phyloP scores from a whole-genome alignment of 2,888 invertebrate genomes.

The Eilema depressum region DNA sequence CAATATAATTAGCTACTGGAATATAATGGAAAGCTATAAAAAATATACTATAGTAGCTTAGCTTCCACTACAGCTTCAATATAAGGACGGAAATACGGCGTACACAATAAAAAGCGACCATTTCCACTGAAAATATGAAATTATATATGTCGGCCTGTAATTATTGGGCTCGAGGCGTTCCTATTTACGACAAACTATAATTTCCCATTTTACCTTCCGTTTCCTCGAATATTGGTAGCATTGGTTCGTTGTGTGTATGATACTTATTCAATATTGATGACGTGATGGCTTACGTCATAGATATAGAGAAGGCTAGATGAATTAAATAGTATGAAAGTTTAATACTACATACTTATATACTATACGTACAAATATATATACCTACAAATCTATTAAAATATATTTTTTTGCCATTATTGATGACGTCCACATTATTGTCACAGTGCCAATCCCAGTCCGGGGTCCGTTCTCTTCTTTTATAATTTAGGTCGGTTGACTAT shows the following conservation, averaged over 20 bases:
- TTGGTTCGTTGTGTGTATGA: slow-evolving; percentile 8
- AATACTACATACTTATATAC: too few species aligned
- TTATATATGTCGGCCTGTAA: slow-evolving; percentile 41
- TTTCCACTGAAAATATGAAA: slow-evolving; percentile 32
- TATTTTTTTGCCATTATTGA: too few species aligned
- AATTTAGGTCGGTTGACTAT: too few species aligned
- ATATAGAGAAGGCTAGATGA: neutral
- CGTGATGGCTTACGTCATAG: neutral
- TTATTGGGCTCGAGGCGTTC: slow-evolving; percentile 42
- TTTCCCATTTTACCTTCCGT: slow-evolving; percentile 41
- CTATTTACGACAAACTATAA: slow-evolving; percentile 44
- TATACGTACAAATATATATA: too few species aligned
- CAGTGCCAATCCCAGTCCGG: too few species aligned
- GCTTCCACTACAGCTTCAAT: slow-evolving; percentile 13
- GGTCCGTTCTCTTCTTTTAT: too few species aligned
- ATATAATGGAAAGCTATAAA: too few species aligned
- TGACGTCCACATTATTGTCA: too few species aligned
- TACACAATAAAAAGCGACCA: slow-evolving; percentile 34
- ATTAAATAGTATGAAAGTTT: neutral
- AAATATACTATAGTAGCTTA: too few species aligned
- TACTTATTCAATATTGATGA: neutral
- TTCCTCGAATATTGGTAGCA: slow-evolving; percentile 21
- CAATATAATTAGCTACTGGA: too few species aligned
- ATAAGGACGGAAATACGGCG: slow-evolving; percentile 27
- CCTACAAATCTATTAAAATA: too few species aligned